A percentile compares a stretch with the other conserved stretches of the same genome.
These are phyloP conservation scores for Oenanthe melanoleuca DNA, from an alignment of 2,113 vertebrate genomes.

Conservation along the genomic window DNA sequence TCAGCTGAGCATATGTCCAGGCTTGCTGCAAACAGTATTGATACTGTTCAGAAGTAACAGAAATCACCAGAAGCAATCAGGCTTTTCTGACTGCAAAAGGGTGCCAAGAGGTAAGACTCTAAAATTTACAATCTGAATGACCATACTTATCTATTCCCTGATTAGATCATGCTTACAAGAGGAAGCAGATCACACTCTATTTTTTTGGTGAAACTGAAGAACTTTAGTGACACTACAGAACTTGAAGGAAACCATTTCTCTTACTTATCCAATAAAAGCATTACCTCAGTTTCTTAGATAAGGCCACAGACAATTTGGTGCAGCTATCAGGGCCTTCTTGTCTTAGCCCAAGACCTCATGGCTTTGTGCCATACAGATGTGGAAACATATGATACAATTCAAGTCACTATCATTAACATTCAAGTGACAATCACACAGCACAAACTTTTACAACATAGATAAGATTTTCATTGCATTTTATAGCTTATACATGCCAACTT, in stretches of 20 bases:
- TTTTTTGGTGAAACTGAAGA: background rate
- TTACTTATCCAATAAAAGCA: background rate
- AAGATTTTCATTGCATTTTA: background rate
- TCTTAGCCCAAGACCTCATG: background rate
- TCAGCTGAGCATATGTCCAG: background rate
- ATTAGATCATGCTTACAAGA: background rate
- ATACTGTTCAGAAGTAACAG: background rate
- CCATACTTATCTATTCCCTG: background rate
- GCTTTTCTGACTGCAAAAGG: background rate
- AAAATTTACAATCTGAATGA: background rate
- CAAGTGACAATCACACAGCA: background rate
- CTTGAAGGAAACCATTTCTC: background rate
- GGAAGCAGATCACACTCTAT: background rate
- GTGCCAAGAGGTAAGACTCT: background rate
- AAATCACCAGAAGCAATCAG: background rate
- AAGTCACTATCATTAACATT: background rate
- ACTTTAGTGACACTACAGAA: background rate
- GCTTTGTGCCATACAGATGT: background rate
- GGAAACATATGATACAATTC: background rate
- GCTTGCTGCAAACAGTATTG: background rate
- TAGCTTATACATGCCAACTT: background rate
- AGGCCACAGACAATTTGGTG: background rate
- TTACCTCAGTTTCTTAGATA: background rate
- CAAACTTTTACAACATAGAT: background rate
- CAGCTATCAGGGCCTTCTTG: background rate